Evolutionary conservation across 2,888 invertebrate species (phyloP), one percentile per base, ranked within the genome.

Genomic region (Caradrina clavipalpis): DNA sequence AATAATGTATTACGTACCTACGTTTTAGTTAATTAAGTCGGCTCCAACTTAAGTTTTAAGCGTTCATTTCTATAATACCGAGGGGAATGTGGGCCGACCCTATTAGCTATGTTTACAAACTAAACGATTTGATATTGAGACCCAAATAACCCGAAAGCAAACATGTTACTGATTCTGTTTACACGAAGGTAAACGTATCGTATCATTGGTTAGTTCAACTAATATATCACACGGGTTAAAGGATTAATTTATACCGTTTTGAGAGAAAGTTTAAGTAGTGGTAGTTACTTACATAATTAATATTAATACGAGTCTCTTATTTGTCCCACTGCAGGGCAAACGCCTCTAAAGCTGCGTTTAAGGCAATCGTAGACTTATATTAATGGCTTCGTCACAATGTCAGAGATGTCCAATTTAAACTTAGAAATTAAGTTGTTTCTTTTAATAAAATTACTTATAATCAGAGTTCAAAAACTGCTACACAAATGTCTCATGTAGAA

Each of bases 1-100:
- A 54, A 57, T 70, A 73, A 71, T 69, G 53, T 70, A 73, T 64
- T 56, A 63, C n/a, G 19, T 57, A 59, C 49, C 49, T 55, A 76
- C 70, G 56, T 61, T 66, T 53, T 66, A 68, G 68, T 78, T 76
- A 84, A 77, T 78, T 71, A 73, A 76, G 78, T 80, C 67, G 55
- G 64, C 54, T 54, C 59, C 57, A 74, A 77, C 66, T 78, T 69
- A 65, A 65, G 76, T 78, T 85, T 80, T 72, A 69, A 79, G 50
- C 69, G 61, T 71, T 73, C 60, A 66, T 68, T 74, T 75, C 63
- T 69, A 63, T 66, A 73, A 73, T 61, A 73, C 75, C 71, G 58
- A 61, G 51, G 77, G 73, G 73, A 78, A 67, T 65, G 50, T 66
- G 39, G 56, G 26, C 56, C 54, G 63, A 66, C 62, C 70, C 71